Percentiles rank a stretch among this genome's conserved stretches.
Evolutionary conservation across 1,140 invertebrate genomes (phyloP).

Genomic region (Calliopsis andreniformis): DNA sequence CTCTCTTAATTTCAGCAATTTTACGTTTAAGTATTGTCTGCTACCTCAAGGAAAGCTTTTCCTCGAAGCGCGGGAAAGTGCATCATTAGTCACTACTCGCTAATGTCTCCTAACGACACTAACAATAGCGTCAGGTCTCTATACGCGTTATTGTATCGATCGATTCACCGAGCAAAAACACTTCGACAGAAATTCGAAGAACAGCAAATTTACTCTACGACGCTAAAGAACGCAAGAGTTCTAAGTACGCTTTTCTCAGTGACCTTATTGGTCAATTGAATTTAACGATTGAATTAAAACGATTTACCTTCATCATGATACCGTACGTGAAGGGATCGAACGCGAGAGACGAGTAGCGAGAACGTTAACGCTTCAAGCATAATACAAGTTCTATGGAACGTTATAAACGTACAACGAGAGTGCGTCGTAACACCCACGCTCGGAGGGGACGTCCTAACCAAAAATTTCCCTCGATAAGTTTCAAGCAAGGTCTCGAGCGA

Average conservation of each 20-base stretch:
- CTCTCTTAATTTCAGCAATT: too few relatives aligned
- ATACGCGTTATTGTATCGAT: too few relatives aligned
- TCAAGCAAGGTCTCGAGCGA: too few relatives aligned
- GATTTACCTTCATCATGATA: constrained; percentile 46
- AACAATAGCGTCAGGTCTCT: neutral
- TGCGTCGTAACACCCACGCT: too few relatives aligned
- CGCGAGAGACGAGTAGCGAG: neutral
- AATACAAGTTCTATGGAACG: too few relatives aligned
- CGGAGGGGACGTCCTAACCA: too few relatives aligned
- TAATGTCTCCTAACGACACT: neutral
- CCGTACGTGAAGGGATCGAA: neutral
- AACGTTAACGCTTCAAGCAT: too few relatives aligned
- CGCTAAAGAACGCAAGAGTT: neutral
- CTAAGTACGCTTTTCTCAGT: neutral
- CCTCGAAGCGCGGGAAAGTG: neutral
- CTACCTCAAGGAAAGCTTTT: too few relatives aligned
- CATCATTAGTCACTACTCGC: neutral
- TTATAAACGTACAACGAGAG: too few relatives aligned
- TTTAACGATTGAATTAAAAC: constrained; percentile 43
- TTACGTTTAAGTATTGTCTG: too few relatives aligned
- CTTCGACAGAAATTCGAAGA: neutral
- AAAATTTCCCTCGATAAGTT: too few relatives aligned
- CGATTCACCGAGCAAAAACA: neutral
- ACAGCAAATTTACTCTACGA: neutral
- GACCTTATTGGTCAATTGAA: constrained; percentile 35